Evolutionary conservation across 2,888 invertebrate genomes (phyloP), one percentile per base, ranked within the genome.

Genomic region (Ennomos fuscantarius): DNA sequence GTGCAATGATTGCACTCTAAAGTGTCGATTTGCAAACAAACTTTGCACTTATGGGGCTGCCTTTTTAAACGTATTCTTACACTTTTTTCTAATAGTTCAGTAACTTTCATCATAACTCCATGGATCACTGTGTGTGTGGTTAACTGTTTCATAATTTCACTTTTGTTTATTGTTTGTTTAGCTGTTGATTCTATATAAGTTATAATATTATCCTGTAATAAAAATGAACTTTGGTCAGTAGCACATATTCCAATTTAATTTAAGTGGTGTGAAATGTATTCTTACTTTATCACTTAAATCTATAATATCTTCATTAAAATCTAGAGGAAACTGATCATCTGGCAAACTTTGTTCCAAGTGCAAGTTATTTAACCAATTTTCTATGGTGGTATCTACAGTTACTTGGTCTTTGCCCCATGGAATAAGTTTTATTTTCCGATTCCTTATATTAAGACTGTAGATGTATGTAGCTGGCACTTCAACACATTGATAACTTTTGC

Each of bases 381-480:
- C 67, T 13, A 85, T 36, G 41, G 69, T 55, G 55, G 72, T 61
- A 50, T 74, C 72, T 44, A 85, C 60, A 55, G 78, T 64, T 55
- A 85, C 65, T 52, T 60, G 51, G 31, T 66, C 55, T 53, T 65
- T 57, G 56, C 68, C 74, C 86, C 84, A 95, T 68, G 68, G 68
- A 72, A 72, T 86, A 37, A 79, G 70, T 68, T 65, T 72, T 55
- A 93, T 62, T 60, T 59, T 68, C 55, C 79, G 60, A 66, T 73
- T 73, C 40, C 74, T 73, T 42, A 94, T 75, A 82, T 93, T 84
- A 45, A 93, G 74, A 57, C 87, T 84, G 78, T 94, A 95, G 53
- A 95, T 89, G 55, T 94, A 93, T 60, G 94, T 82, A 9, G 95
- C 93, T 55, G 95, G 95, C 62, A 96, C 72, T 87, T 96, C 95